phyloP scores from a whole-genome alignment of 2,797 vertebrate species.

The Champsocephalus esox region DNA sequence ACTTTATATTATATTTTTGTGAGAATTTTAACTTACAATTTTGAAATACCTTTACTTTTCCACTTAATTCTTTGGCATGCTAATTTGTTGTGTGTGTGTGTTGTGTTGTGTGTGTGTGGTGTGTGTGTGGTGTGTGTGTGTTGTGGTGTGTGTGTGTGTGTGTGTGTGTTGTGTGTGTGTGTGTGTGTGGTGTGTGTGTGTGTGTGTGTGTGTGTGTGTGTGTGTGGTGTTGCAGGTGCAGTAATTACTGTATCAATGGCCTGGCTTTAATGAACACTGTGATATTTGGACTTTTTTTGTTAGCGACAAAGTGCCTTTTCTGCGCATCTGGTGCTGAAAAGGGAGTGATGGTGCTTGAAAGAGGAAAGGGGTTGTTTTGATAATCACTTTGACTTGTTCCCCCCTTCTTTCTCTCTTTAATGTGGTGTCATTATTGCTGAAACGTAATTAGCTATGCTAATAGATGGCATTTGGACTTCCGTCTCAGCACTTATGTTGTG shows the following conservation, averaged over 20 bases:
- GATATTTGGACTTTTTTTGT: conserved; percentile 77
- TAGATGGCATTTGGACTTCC: conserved; percentile 82
- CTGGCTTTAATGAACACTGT: conserved; percentile 67
- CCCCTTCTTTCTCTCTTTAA: conserved; percentile 78
- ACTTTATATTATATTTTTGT: neutral
- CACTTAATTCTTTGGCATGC: conserved; percentile 1
- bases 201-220: neutral
- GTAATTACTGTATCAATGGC: conserved; percentile 71
- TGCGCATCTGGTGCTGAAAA: conserved; percentile 81
- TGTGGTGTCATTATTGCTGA: conserved; percentile 82
- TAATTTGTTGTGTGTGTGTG: conserved; percentile 4
- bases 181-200: too few species aligned
- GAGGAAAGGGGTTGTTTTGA: conserved; percentile 76
- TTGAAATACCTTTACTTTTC: conserved; percentile 17
- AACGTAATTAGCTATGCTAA: conserved; percentile 86
- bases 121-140: too few species aligned
- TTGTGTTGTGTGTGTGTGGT: neutral
- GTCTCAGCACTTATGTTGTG: conserved; percentile 70
- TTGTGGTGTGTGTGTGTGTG: too few species aligned
- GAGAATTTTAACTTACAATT: neutral
- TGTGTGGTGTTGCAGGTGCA: conserved; percentile 69
- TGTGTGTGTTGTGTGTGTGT: too few species aligned
- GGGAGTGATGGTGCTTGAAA: conserved; percentile 71
- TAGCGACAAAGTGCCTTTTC: conserved; percentile 58
- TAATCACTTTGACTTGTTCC: conserved; percentile 87